Conservation (phyloP, 1,140 invertebrate genomes). For the Drosophila kanapiae region DNA sequence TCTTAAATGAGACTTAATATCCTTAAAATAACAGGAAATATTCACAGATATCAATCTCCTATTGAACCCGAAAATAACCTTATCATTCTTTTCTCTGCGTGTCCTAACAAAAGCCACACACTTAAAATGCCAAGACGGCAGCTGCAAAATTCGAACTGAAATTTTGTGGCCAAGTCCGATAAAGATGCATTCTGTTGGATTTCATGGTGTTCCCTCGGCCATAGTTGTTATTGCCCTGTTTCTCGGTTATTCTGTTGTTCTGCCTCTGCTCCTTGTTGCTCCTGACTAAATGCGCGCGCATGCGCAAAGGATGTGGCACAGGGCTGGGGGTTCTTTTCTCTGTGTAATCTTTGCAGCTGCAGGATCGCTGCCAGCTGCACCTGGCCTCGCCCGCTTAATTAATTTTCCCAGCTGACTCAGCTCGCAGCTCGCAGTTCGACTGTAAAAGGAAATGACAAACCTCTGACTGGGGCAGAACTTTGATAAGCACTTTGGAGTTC, state of each 20-base stretch:
- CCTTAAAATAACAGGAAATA: no score
- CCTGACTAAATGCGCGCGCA: conserved; percentile 72
- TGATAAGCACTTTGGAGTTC: conserved; percentile 40
- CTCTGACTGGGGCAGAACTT: conserved; percentile 26
- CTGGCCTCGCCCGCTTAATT: conserved; percentile 68
- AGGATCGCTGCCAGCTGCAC: conserved; percentile 52
- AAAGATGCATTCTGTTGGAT: conserved; percentile 63
- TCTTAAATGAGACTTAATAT: no score
- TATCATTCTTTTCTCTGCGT: background rate
- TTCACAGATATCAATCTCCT: background rate
- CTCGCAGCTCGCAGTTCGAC: background rate
- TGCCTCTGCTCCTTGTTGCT: conserved; percentile 22
- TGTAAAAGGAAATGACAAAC: conserved; percentile 60
- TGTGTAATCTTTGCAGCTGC: conserved; percentile 71
- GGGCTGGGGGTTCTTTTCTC: conserved; percentile 4
- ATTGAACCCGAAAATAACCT: background rate
- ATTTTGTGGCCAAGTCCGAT: conserved; percentile 52
- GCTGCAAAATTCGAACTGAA: conserved; percentile 59
- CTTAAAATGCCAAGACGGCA: conserved; percentile 79
- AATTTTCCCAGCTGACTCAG: conserved; percentile 69
- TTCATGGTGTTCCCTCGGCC: conserved; percentile 27
- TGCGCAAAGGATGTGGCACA: conserved; percentile 70
- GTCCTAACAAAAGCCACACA: conserved; percentile 66
- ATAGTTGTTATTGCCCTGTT: conserved; percentile 24
- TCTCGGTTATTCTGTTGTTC: conserved; percentile 34